These are phyloP conservation scores for Microtus richardsoni DNA, from an alignment of 2,113 vertebrate species.

Conservation along the genomic window DNA sequence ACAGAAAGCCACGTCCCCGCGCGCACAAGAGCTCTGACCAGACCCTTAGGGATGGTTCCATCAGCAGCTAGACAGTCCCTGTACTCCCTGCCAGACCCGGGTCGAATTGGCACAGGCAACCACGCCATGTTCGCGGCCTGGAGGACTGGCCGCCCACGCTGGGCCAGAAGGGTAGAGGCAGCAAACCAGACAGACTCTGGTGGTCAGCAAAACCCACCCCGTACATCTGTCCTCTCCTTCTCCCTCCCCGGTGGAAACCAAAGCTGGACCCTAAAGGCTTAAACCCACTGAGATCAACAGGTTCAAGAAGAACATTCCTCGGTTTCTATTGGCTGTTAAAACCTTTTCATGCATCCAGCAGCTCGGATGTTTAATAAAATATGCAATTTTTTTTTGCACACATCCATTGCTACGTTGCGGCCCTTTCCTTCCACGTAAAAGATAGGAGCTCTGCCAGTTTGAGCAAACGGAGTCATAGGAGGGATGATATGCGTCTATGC, in stretches of 20 bases:
- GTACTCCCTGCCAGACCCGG: neutral
- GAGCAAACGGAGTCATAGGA: neutral
- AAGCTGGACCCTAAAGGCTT: conserved; percentile 65
- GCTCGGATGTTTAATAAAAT: conserved; percentile 81
- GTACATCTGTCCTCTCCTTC: neutral
- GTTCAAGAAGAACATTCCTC: conserved; percentile 75
- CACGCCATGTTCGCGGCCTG: conserved; percentile 76
- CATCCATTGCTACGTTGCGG: conserved; percentile 61
- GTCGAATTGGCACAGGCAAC: conserved; percentile 13
- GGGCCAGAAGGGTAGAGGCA: neutral
- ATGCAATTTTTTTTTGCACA: conserved; percentile 70
- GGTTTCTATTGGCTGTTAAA: conserved; percentile 77
- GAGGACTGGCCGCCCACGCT: conserved; percentile 21
- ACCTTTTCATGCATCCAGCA: conserved; percentile 78
- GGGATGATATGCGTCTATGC: neutral
- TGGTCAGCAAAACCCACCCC: neutral
- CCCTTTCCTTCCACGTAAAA: conserved; percentile 51
- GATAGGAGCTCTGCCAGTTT: conserved; percentile 5
- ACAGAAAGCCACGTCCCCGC: neutral
- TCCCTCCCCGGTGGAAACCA: conserved; percentile 28
- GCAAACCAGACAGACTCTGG: neutral
- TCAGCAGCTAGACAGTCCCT: neutral
- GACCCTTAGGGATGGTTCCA: neutral
- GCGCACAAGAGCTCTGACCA: neutral
- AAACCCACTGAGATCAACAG: conserved; percentile 82